Conservation (phyloP, 2,113 vertebrate species). For the Paradisaea rubra region DNA sequence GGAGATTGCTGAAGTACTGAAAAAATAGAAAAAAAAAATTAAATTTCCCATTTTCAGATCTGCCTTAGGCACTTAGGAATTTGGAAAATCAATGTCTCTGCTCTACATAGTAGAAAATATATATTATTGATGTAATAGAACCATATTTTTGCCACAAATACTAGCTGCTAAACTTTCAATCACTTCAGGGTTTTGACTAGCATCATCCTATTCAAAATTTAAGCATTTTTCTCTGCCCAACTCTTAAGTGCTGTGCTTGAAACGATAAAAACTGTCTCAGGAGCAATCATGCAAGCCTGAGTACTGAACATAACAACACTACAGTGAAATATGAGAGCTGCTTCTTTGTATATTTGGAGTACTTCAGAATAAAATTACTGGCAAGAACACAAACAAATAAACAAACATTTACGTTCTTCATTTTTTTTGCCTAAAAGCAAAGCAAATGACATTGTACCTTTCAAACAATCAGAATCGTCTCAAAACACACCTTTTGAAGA, state of each 20-base stretch:
- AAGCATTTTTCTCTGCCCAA: background rate
- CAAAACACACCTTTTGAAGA: background rate
- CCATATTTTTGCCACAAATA: background rate
- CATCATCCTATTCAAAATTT: background rate
- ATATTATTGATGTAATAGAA: slow-evolving; percentile 2
- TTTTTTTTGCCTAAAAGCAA: background rate
- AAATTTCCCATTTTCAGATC: background rate
- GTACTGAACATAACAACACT: background rate
- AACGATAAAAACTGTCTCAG: background rate
- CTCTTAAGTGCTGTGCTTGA: background rate
- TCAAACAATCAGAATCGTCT: background rate
- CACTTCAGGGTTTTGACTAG: background rate
- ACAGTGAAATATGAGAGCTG: background rate
- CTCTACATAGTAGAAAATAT: background rate
- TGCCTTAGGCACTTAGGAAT: background rate
- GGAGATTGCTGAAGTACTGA: background rate
- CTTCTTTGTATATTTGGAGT: background rate
- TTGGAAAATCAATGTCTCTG: background rate
- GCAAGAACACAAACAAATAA: background rate
- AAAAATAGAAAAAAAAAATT: background rate
- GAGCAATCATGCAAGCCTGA: background rate
- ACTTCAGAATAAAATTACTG: background rate
- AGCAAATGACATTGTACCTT: background rate
- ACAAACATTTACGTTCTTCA: background rate
- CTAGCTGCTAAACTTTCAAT: background rate